Evolutionary conservation across 2,113 vertebrate species (phyloP), one percentile per base, ranked within the genome.

Genomic region (Phrynosoma blainvillii): DNA sequence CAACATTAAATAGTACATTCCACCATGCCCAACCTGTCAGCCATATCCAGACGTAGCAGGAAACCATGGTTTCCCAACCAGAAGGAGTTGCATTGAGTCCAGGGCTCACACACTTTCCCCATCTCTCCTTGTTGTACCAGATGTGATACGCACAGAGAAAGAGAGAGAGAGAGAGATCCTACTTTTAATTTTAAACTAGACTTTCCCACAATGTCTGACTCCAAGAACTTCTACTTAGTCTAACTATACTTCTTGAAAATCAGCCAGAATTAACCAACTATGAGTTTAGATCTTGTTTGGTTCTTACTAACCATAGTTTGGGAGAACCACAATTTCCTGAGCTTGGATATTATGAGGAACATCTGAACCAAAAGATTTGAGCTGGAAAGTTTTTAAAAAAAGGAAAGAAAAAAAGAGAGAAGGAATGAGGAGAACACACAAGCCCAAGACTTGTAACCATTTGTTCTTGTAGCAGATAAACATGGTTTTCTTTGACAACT

Each of bases 1-100:
- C 91, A 90, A 91, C 86, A 90, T 88, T 93, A 92, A 92, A 86
- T 90, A 84, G 91, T 94, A 93, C 92, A 3, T 93, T 92, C 91
- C 93, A 71, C 88, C 85, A 85, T 27, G 62, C 90, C 89, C 75
- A 75, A 90, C 92, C 82, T 7, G 9, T 30, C 25, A 23, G 52
- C 7, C 23, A 16, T 23, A 25, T 76, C 18, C 73, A 77, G 74
- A 77, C 10, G 10, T 76, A 18, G 4, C 54, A 25, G 84, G 23
- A 42, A 85, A 85, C 16, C 36, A 47, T 77, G 36, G 32, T 36
- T 85, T 42, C 56, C 74, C 59, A 21, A 2, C 23, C 21, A 65
- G 3, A 2, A 42, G 2, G 62, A 36, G 32, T 36, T 36, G 18
- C 14, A 77, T 2, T 12, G 20, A 25, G 36, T 10, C 36, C 20